Evolutionary conservation across 2,113 vertebrate species (phyloP).

Genomic region (Cyphotilapia sp.): DNA sequence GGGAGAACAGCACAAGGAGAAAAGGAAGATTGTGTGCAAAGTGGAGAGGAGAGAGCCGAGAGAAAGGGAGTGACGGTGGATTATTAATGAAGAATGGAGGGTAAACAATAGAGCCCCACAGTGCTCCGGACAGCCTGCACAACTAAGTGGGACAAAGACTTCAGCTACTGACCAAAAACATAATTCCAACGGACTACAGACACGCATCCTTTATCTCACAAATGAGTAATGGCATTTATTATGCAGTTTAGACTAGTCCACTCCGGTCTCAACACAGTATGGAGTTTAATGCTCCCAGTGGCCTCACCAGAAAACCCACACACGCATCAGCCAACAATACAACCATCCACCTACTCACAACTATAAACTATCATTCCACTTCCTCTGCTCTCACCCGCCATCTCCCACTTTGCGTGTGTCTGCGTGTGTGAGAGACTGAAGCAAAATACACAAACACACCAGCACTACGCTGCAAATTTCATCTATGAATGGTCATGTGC

Average conservation of each 20-base stretch:
- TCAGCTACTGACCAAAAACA: constrained; percentile 7
- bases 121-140: not conserved
- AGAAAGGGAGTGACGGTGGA: constrained; percentile 39
- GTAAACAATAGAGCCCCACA: constrained; percentile 45
- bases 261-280: not conserved
- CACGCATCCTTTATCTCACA: not conserved
- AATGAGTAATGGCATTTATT: not conserved
- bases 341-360: not conserved
- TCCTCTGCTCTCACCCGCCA: constrained; percentile 12
- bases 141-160: constrained; percentile 25
- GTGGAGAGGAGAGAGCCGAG: not conserved
- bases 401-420: not conserved
- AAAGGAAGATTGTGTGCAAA: constrained; percentile 16
- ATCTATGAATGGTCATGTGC: not conserved
- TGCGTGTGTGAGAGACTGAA: not conserved
- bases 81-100: constrained; percentile 57
- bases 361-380: not conserved
- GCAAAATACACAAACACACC: not conserved
- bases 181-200: not conserved
- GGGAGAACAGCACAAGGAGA: not conserved
- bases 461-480: not conserved
- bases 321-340: not conserved
- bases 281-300: not conserved
- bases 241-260: not conserved
- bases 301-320: not conserved